Conservation (phyloP, 2,113 vertebrate genomes). For the Corvus moneduloides region DNA sequence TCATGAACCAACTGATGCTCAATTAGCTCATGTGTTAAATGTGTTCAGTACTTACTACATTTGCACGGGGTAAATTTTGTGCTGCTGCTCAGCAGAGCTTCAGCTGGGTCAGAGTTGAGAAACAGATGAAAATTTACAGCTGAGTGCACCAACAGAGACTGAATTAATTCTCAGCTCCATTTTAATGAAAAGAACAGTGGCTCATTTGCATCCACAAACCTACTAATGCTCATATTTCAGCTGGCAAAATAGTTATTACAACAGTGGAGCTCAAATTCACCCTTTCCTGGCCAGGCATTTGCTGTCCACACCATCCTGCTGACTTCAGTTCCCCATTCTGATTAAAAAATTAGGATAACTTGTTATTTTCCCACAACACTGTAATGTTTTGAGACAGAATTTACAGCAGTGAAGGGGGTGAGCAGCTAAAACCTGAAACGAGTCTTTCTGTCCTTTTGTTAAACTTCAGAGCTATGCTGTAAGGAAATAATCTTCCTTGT, state of each 20-base stretch:
- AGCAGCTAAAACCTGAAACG: not conserved
- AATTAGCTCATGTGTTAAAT: slow-evolving; percentile 56
- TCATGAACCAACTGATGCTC: slow-evolving; percentile 43
- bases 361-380: not conserved
- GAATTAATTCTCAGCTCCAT: slow-evolving; percentile 55
- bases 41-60: not conserved
- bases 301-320: not conserved
- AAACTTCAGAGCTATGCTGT: not conserved
- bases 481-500: not conserved
- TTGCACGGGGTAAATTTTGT: slow-evolving; percentile 9
- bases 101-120: slow-evolving; percentile 58
- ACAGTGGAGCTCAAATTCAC: not conserved
- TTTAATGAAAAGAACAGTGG: slow-evolving; percentile 59
- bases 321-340: not conserved
- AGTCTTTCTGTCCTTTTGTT: not conserved
- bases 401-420: not conserved
- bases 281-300: not conserved
- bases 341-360: not conserved
- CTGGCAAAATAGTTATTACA: not conserved
- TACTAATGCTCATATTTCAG: slow-evolving; percentile 31
- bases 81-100: slow-evolving; percentile 31
- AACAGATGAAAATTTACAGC: slow-evolving; percentile 54
- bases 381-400: not conserved
- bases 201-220: slow-evolving; percentile 33
- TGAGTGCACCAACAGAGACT: slow-evolving; percentile 44